A percentile compares a stretch with the other conserved stretches of the same genome.
Evolutionary conservation across 1,140 invertebrate genomes (phyloP).

Genomic region (Bradynema listronoti): DNA sequence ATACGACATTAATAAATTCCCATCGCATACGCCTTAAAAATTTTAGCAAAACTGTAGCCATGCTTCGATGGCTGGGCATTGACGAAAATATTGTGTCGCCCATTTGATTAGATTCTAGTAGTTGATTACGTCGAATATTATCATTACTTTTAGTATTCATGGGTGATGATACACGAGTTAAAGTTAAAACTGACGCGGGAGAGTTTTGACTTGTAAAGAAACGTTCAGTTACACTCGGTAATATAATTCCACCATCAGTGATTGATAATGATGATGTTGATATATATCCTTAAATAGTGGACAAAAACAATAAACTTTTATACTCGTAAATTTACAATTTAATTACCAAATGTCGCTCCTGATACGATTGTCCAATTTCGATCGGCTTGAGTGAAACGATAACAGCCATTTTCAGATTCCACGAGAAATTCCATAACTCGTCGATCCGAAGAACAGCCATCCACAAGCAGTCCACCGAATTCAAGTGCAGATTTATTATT

Average conservation of each 20-base stretch:
- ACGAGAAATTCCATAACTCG: slow-evolving; percentile 47
- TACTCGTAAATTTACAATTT: background rate
- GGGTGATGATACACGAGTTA: too few relatives aligned
- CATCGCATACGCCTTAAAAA: slow-evolving; percentile 44
- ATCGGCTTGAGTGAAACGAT: slow-evolving; percentile 44
- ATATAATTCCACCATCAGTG: slow-evolving; percentile 15
- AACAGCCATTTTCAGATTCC: slow-evolving; percentile 46
- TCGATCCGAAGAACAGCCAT: slow-evolving; percentile 33
- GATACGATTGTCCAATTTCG: slow-evolving; percentile 49
- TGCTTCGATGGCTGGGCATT: slow-evolving; percentile 19
- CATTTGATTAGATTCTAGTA: background rate
- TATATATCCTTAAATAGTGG: slow-evolving; percentile 36
- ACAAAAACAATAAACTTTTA: slow-evolving; percentile 7
- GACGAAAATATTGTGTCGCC: slow-evolving; percentile 23
- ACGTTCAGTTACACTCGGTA: slow-evolving; percentile 25
- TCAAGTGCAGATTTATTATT: slow-evolving; percentile 19
- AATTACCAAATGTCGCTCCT: slow-evolving; percentile 48
- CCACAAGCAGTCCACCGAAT: slow-evolving; percentile 51
- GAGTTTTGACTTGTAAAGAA: slow-evolving; percentile 33
- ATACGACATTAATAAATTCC: slow-evolving; percentile 53
- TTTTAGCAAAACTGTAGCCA: slow-evolving; percentile 37
- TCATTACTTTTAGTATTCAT: too few relatives aligned
- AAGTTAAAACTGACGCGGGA: slow-evolving; percentile 31
- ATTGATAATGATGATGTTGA: slow-evolving; percentile 18
- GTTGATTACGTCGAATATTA: too few relatives aligned